Evolutionary conservation across 2,113 vertebrate species (phyloP).

Genomic region (Tringa solitaria): DNA sequence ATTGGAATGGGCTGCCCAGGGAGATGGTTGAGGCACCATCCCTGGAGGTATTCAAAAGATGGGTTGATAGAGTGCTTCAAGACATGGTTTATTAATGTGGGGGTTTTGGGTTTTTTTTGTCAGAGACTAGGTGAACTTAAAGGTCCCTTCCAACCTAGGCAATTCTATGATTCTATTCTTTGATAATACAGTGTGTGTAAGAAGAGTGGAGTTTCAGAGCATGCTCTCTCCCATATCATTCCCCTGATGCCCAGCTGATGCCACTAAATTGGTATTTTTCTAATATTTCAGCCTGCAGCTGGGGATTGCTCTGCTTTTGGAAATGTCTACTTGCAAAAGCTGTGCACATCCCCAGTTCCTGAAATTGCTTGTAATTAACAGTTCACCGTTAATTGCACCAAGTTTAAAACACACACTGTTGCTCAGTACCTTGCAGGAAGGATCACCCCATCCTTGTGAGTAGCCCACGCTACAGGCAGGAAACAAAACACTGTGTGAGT

Average conservation of each 20-base stretch:
- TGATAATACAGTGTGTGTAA: not conserved
- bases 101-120: no score
- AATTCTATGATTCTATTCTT: not conserved
- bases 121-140: no score
- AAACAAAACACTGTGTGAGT: not conserved
- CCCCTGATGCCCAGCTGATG: not conserved
- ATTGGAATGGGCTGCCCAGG: no score
- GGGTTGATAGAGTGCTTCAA: no score
- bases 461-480: not conserved
- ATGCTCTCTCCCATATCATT: not conserved
- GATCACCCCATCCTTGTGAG: rapidly evolving
- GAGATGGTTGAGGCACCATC: no score
- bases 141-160: no score
- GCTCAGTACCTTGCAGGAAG: not conserved
- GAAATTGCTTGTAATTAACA: not conserved
- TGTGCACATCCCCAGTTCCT: not conserved
- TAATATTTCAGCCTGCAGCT: not conserved
- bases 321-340: not conserved
- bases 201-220: not conserved
- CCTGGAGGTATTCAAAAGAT: no score
- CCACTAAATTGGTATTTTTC: not conserved
- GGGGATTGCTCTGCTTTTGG: not conserved
- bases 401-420: not conserved
- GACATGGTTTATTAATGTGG: no score
- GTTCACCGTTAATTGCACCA: not conserved